These are phyloP conservation scores for Agonopterix arenella DNA, from an alignment of 2,888 invertebrate species.

Conservation along the genomic window DNA sequence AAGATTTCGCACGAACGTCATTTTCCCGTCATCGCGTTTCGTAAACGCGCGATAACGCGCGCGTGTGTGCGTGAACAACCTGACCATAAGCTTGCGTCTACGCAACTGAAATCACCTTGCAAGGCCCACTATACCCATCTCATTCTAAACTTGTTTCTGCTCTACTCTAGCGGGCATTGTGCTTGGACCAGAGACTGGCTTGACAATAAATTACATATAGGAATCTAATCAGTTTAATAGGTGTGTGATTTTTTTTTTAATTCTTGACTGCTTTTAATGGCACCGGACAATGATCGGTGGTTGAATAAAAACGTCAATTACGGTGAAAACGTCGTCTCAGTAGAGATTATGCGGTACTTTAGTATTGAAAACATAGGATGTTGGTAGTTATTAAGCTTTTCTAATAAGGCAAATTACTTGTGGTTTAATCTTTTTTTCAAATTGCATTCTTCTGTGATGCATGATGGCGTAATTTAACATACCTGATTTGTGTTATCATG, in stretches of 20 bases:
- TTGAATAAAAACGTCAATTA: constrained; percentile 18
- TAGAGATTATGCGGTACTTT: constrained; percentile 9
- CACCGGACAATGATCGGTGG: constrained; percentile 15
- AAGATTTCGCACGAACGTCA: constrained; percentile 25
- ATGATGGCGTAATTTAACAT: no score
- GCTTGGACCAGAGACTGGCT: constrained; percentile 43
- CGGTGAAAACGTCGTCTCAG: constrained; percentile 12
- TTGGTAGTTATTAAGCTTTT: constrained; percentile 7
- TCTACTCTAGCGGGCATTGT: constrained; percentile 72
- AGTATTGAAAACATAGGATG: constrained; percentile 2
- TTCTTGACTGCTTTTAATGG: constrained; percentile 41
- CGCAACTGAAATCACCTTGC: constrained; percentile 77
- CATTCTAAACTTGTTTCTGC: constrained; percentile 44
- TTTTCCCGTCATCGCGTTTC: constrained; percentile 47
- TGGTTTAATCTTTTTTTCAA: not conserved
- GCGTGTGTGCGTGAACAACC: constrained; percentile 58
- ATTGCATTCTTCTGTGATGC: not conserved
- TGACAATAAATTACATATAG: constrained; percentile 75
- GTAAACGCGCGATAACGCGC: constrained; percentile 34
- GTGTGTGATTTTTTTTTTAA: constrained; percentile 61
- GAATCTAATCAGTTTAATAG: constrained; percentile 75
- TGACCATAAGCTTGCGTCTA: constrained; percentile 67
- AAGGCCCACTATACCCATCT: constrained; percentile 69
- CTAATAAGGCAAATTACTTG: not conserved
- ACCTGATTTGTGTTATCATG: no score